Evolutionary conservation across 2,113 vertebrate genomes (phyloP).

Genomic region (Zosterops pallidus): DNA sequence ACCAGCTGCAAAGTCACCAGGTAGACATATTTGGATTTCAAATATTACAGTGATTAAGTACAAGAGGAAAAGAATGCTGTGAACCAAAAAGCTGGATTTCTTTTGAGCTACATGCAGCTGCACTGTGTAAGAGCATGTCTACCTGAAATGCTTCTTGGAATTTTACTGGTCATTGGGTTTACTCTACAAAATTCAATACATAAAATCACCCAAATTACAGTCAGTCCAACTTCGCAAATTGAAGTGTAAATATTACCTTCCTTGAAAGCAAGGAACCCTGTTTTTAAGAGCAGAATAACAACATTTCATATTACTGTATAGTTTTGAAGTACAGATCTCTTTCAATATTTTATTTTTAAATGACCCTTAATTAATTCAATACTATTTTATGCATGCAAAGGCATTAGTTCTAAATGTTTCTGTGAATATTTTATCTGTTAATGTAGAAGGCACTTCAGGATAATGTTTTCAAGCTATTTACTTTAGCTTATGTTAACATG

Average conservation of each 20-base stretch:
- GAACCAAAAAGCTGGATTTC: background rate
- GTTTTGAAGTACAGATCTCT: background rate
- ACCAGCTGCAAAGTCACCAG: background rate
- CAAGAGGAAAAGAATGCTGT: background rate
- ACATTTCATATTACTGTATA: background rate
- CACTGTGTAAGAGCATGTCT: background rate
- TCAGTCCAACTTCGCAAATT: background rate
- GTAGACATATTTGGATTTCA: constrained; percentile 4
- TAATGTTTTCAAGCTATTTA: constrained; percentile 22
- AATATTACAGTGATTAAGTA: background rate
- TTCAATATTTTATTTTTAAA: background rate
- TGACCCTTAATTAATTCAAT: background rate
- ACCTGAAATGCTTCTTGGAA: background rate
- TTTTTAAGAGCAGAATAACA: background rate
- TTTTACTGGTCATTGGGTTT: background rate
- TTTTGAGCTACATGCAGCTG: background rate
- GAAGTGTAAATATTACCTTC: background rate
- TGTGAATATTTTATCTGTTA: background rate
- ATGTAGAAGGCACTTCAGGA: background rate
- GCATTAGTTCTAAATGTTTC: background rate
- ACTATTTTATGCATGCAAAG: background rate
- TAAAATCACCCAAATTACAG: background rate
- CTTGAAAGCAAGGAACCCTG: background rate
- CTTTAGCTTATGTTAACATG: background rate
- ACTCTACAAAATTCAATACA: background rate